Evolutionary conservation across 2,888 invertebrate genomes (phyloP).

Genomic region (Heliconius erato): DNA sequence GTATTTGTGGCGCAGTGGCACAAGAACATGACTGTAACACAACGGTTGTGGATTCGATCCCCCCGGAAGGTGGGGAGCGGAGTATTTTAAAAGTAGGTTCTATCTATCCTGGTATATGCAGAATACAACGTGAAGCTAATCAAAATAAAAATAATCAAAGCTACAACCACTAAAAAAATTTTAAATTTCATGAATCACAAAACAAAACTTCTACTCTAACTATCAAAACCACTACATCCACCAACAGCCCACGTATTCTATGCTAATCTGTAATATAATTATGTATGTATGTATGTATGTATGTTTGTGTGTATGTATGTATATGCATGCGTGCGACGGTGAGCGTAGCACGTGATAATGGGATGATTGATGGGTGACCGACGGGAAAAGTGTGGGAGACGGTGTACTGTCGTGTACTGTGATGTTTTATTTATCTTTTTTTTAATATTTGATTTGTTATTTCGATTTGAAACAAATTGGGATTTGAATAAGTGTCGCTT

Average conservation of each 20-base stretch:
- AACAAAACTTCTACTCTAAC: too few species aligned
- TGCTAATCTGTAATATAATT: conserved; percentile 76
- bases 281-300: conserved; percentile 59
- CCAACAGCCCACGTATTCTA: conserved; percentile 55
- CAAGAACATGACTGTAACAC: too few species aligned
- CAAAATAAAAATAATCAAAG: too few species aligned
- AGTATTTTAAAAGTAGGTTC: too few species aligned
- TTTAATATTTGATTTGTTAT: not conserved
- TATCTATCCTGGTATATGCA: too few species aligned
- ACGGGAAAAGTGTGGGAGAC: conserved; percentile 68
- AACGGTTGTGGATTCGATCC: too few species aligned
- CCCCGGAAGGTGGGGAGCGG: too few species aligned
- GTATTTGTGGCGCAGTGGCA: too few species aligned
- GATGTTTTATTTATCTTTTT: conserved; percentile 1
- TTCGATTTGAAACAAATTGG: not conserved
- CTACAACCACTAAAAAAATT: too few species aligned
- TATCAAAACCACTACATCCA: conserved; percentile 53
- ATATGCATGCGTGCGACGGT: conserved; percentile 58
- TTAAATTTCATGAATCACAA: not conserved
- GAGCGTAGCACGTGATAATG: conserved; percentile 69
- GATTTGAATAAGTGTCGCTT: not conserved
- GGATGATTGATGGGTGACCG: conserved; percentile 69
- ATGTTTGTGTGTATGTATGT: conserved; percentile 56
- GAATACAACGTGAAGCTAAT: too few species aligned
- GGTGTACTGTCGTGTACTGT: conserved; percentile 37